phyloP scores from a whole-genome alignment of 2,797 vertebrate genomes.

The Micromesistius poutassou region DNA sequence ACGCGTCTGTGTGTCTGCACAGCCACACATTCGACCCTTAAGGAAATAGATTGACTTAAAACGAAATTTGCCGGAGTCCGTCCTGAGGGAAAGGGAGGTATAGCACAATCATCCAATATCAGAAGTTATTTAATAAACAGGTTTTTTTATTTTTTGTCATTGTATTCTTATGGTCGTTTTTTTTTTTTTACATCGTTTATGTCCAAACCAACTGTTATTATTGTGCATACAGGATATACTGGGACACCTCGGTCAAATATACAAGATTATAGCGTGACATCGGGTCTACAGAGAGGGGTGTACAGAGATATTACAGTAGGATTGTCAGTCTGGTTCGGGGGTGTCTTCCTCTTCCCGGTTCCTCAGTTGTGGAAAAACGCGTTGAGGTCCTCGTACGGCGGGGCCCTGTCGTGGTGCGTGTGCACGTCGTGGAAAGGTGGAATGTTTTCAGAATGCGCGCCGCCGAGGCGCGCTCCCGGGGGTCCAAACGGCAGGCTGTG shows the following conservation, averaged over 20 bases:
- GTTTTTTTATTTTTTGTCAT: conserved; percentile 66
- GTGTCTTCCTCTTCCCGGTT: conserved; percentile 6
- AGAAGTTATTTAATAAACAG: conserved; percentile 68
- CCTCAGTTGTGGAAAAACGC: conserved; percentile 94
- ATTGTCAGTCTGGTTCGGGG: conserved; percentile 52
- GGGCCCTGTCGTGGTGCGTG: conserved; percentile 88
- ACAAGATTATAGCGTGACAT: conserved; percentile 66
- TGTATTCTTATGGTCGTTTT: conserved; percentile 56
- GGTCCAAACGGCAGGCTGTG: conserved; percentile 84
- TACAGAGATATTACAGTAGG: conserved; percentile 46
- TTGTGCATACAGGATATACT: conserved; percentile 63
- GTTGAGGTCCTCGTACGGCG: conserved; percentile 94
- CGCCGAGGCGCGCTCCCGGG: conserved; percentile 80
- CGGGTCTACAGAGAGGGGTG: conserved; percentile 60
- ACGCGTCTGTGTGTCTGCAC: no score
- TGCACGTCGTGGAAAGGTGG: conserved; percentile 89
- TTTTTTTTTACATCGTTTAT: conserved; percentile 60
- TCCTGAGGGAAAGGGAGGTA: neutral
- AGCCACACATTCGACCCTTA: no score
- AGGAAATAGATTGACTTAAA: neutral
- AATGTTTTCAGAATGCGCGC: conserved; percentile 90
- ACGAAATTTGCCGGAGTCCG: neutral
- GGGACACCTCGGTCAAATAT: conserved; percentile 61
- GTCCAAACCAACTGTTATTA: conserved; percentile 45
- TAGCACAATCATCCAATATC: conserved; percentile 42